Percentiles rank a stretch among this genome's conserved stretches.
phyloP scores from a whole-genome alignment of 2,888 invertebrate species.

The Trichogramma dendrolimi region DNA sequence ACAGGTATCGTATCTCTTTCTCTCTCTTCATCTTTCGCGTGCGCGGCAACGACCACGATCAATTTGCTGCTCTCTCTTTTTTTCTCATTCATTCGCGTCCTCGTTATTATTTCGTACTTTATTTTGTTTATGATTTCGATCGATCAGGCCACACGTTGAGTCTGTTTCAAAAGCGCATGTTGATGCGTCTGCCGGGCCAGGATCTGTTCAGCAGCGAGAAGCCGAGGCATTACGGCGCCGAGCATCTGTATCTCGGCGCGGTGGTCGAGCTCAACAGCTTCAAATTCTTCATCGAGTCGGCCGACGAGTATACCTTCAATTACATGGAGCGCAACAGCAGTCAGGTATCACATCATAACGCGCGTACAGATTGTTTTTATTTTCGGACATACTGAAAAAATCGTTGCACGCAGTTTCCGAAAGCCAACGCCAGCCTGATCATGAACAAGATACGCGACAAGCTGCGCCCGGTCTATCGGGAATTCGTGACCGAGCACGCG shows the following conservation, averaged over 20 bases:
- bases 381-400: background rate
- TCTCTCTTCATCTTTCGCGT: background rate
- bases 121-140: background rate
- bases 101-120: background rate
- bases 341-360: conserved; percentile 56
- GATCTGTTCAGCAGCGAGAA: conserved; percentile 67
- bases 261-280: conserved; percentile 73
- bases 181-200: conserved; percentile 70
- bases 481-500: conserved; percentile 70
- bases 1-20: conserved; percentile 55
- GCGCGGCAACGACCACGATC: background rate
- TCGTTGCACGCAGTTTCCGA: conserved; percentile 60
- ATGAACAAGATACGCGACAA: conserved; percentile 70
- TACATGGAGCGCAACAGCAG: conserved; percentile 79
- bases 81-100: background rate
- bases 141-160: conserved; percentile 50
- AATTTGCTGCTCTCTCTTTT: conserved; percentile 3
- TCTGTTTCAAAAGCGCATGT: conserved; percentile 63
- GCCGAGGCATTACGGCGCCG: conserved; percentile 71
- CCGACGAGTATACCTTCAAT: conserved; percentile 81
- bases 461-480: conserved; percentile 69
- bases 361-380: conserved; percentile 18
- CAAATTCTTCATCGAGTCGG: conserved; percentile 71
- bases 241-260: conserved; percentile 83
- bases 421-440: conserved; percentile 67